Base-by-base conservation (phyloP, 2,888 invertebrate genomes). In the Cephalotes varians region DNA sequence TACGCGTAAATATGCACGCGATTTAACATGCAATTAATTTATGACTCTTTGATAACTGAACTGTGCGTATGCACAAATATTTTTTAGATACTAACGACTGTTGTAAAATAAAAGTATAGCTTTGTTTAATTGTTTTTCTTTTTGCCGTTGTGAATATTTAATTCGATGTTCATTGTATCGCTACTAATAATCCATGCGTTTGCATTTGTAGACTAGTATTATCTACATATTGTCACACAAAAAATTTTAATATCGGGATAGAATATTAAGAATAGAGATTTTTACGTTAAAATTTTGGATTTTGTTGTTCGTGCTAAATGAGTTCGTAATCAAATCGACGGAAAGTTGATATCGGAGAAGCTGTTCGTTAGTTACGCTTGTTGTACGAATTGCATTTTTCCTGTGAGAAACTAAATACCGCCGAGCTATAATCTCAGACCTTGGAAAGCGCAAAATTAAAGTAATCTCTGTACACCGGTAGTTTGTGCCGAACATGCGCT, bases 401-500 rank as follows among this genome's bases (percentile, higher is more conserved):
- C 37, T 21, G 67, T 37, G 44, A 77, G 25, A 44, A 56, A 56
- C 21, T 25, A 54, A 1, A 15, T 51, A 74, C 0, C 25, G 10
- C 34, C 34, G 15, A 51, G 44, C 31, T 54, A 62, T 51, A 67
- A 77, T 77, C 31, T 77, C 44, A 28, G 0, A 54, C 40, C 40
- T 67, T 31, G 60, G 18, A 62, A 49, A 65, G 49, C 25, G 51
- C 58, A 83, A 86, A 90, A 91, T 91, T 90, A 88, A 87, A 85
- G 82, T 86, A 85, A 89, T 90, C 87, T 87, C 74, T 72, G 73
- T 84, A 84, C 25, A 65, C 71, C 69, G 73, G 87, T 86, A 90
- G 87, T 90, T 90, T 86, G 73, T 86, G 67, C 77, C 81, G 72
- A 89, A 82, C 82, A 81, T 84, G 84, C 81, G 79, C 81, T 77